phyloP scores from a whole-genome alignment of 2,888 invertebrate species.

The Steromphala cineraria region DNA sequence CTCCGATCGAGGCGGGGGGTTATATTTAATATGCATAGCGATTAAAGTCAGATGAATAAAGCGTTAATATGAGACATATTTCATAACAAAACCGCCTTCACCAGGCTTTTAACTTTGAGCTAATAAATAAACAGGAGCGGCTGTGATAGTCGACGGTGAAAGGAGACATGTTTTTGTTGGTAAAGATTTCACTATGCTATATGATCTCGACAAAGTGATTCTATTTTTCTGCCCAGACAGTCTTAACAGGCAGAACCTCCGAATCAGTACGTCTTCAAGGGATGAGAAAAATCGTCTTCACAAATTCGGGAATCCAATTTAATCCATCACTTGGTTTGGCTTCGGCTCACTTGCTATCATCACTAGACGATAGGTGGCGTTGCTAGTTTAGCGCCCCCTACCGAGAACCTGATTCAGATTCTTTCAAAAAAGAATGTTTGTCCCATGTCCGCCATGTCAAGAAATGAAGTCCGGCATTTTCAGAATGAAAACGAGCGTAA shows the following conservation, averaged over 20 bases:
- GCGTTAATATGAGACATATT: constrained; percentile 15
- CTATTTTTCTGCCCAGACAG: not conserved
- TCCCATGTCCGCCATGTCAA: too few species aligned
- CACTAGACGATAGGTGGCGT: not conserved
- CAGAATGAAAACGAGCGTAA: too few species aligned
- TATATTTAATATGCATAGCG: not conserved
- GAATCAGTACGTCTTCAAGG: not conserved
- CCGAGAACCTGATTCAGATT: not conserved
- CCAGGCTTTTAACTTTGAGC: constrained; percentile 15
- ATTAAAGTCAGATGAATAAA: not conserved
- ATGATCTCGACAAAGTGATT: not conserved
- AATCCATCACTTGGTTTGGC: not conserved
- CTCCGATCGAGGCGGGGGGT: not conserved
- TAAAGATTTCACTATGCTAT: not conserved
- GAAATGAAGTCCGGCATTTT: too few species aligned
- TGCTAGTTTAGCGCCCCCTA: not conserved
- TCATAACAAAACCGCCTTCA: not conserved
- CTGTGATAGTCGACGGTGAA: not conserved
- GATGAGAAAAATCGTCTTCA: not conserved
- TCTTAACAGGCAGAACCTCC: not conserved
- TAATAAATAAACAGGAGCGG: constrained; percentile 12
- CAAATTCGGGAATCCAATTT: constrained; percentile 9
- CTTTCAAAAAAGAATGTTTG: too few species aligned
- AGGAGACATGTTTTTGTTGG: not conserved
- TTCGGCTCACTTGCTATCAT: constrained; percentile 1